Evolutionary conservation across 1,140 invertebrate species (phyloP).

Genomic region (Drosophila orosa): DNA sequence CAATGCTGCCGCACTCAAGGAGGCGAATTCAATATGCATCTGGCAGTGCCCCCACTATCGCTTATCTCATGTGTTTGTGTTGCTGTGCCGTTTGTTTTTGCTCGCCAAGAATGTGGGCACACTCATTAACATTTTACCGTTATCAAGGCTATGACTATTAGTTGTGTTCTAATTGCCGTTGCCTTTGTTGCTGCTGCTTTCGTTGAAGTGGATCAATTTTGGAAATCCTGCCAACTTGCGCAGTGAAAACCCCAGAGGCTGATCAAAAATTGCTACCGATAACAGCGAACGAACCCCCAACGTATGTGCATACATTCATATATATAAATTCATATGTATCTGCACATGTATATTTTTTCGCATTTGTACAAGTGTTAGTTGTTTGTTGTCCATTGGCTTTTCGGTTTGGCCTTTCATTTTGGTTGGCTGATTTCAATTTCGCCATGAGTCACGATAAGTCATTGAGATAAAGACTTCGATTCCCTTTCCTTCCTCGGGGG

Average conservation of each 20-base stretch:
- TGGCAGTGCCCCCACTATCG: slow-evolving; percentile 3
- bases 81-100: background rate
- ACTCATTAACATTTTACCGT: slow-evolving; percentile 37
- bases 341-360: slow-evolving; percentile 4
- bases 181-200: background rate
- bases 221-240: slow-evolving; percentile 38
- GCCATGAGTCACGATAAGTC: slow-evolving; percentile 53
- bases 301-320: no score
- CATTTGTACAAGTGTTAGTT: slow-evolving; percentile 20
- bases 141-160: slow-evolving; percentile 38
- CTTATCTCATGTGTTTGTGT: slow-evolving; percentile 22
- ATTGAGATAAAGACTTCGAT: slow-evolving; percentile 52
- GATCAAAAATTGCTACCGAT: slow-evolving; percentile 35
- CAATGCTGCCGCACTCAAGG: background rate
- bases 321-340: background rate
- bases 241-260: slow-evolving; percentile 22
- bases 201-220: slow-evolving; percentile 18
- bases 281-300: no score
- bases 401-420: slow-evolving; percentile 59
- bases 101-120: slow-evolving; percentile 25
- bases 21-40: slow-evolving; percentile 12
- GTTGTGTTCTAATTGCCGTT: slow-evolving; percentile 11
- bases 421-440: slow-evolving; percentile 70
- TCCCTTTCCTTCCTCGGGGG: background rate
- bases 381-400: slow-evolving; percentile 42